Conservation (phyloP, 2,113 vertebrate genomes). For the Paramormyrops kingsleyae region DNA sequence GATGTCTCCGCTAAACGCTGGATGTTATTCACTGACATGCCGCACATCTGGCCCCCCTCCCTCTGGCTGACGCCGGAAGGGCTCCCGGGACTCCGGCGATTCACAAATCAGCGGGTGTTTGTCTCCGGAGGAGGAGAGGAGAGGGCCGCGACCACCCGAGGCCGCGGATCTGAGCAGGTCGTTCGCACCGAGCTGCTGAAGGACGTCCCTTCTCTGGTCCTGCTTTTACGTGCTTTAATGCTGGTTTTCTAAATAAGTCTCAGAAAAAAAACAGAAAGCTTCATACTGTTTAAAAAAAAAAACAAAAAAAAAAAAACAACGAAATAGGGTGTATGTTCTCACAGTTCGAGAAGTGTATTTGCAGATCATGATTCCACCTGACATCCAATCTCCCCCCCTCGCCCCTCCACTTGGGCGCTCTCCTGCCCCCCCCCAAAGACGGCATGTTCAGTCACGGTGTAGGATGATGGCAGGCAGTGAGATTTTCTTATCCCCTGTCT, state of each 20-base stretch:
- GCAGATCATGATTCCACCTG: not conserved
- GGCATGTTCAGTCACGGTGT: not conserved
- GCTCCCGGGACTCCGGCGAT: not conserved
- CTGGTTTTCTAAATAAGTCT: not conserved
- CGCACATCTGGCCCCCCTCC: not conserved
- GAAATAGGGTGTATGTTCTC: not conserved
- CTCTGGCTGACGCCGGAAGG: not conserved
- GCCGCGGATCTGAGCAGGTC: not conserved
- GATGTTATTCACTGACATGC: not conserved
- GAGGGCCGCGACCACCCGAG: not conserved
- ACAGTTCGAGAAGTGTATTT: not conserved
- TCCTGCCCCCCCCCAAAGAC: not conserved
- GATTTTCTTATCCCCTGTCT: not conserved
- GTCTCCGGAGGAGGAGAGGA: not conserved
- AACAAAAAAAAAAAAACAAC: no score
- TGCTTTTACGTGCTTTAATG: not conserved
- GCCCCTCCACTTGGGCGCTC: no score
- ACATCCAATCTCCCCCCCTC: no score
- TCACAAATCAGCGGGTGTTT: not conserved
- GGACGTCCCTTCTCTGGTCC: not conserved
- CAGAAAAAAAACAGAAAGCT: not conserved
- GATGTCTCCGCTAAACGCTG: not conserved
- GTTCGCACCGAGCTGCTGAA: not conserved
- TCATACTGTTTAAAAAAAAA: not conserved
- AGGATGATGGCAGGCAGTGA: not conserved